phyloP scores from a whole-genome alignment of 2,888 invertebrate genomes.

The Mylabris sibirica region DNA sequence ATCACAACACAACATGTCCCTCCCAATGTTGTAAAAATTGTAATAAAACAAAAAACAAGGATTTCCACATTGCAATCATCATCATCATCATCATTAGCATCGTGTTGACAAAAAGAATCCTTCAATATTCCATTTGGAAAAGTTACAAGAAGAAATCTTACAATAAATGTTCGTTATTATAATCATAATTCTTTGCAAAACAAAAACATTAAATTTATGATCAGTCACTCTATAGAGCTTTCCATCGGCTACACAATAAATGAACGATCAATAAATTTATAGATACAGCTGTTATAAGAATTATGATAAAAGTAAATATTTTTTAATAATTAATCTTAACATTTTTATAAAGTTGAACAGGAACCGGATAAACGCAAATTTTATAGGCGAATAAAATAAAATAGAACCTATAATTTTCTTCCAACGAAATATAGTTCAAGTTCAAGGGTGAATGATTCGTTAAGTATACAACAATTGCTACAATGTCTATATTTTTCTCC shows the following conservation, averaged over 20 bases:
- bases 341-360: background rate
- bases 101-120: background rate
- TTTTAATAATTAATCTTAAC: constrained; percentile 2
- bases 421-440: constrained; percentile 10
- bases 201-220: constrained; percentile 1
- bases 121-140: background rate
- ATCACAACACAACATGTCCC: constrained; percentile 28
- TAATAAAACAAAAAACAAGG: background rate
- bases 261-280: constrained; percentile 3
- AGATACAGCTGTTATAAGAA: background rate
- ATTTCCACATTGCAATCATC: background rate
- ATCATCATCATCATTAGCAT: constrained; percentile 1
- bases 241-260: background rate
- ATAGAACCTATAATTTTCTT: background rate
- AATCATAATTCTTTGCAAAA: constrained; percentile 9
- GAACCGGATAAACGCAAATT: background rate
- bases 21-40: constrained; percentile 41
- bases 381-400: background rate
- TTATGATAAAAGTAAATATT: background rate
- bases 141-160: background rate
- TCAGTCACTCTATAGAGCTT: background rate
- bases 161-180: background rate
- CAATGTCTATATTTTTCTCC: background rate
- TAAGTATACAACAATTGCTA: too few relatives aligned
- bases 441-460: constrained; percentile 19